These are phyloP conservation scores for Thyatira batis DNA, from an alignment of 2,888 invertebrate genomes.

Conservation along the genomic window DNA sequence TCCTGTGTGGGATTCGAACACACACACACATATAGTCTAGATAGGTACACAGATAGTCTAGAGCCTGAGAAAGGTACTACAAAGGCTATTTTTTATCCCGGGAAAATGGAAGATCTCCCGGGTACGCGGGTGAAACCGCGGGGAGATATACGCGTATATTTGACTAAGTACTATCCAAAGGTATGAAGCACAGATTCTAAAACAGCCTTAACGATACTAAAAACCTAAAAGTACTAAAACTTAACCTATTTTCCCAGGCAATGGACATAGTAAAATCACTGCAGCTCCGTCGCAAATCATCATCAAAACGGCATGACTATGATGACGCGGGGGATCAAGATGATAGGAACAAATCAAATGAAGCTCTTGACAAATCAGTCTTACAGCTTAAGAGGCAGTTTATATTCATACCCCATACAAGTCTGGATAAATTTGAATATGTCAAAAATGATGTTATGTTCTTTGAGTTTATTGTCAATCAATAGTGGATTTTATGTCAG, in stretches of 20 bases:
- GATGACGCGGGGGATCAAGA: slow-evolving; percentile 46
- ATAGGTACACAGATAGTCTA: no score
- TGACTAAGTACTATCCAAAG: no score
- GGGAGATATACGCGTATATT: no score
- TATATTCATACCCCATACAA: slow-evolving; percentile 86
- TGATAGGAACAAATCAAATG: slow-evolving; percentile 52
- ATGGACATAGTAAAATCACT: slow-evolving; percentile 85
- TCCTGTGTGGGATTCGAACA: no score
- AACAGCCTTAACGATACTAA: no score
- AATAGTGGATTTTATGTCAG: slow-evolving; percentile 28
- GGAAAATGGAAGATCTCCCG: no score
- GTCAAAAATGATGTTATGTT: slow-evolving; percentile 84
- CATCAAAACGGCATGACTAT: slow-evolving; percentile 65
- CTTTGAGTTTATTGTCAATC: slow-evolving; percentile 79
- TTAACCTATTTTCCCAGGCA: slow-evolving; percentile 58
- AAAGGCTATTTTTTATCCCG: no score
- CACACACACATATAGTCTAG: no score
- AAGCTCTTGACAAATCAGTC: slow-evolving; percentile 59
- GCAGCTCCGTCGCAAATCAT: slow-evolving; percentile 69
- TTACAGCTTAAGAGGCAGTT: slow-evolving; percentile 77
- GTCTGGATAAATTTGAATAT: slow-evolving; percentile 82
- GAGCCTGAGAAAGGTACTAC: no score
- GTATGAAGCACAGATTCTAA: no score
- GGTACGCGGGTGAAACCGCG: no score
- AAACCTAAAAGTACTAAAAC: slow-evolving; percentile 1